Evolutionary conservation across 2,888 invertebrate genomes (phyloP).

Genomic region (Scotopteryx bipunctaria): DNA sequence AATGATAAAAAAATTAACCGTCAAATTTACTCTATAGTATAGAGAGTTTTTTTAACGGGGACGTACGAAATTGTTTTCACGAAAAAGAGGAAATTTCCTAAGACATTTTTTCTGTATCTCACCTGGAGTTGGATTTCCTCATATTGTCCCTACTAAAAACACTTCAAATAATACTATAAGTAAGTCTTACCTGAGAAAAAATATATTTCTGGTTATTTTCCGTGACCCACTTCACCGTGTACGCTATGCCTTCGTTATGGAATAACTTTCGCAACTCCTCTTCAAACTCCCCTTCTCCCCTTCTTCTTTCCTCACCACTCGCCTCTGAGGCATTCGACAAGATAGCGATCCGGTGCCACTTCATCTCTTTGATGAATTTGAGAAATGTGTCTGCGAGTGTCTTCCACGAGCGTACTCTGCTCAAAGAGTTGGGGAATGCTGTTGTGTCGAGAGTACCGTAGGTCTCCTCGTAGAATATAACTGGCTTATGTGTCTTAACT

Average conservation of each 20-base stretch:
- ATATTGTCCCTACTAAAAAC: too few relatives aligned
- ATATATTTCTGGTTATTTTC: constrained; percentile 24
- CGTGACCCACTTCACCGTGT: constrained; percentile 34
- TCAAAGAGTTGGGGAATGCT: constrained; percentile 12
- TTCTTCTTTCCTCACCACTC: too few relatives aligned
- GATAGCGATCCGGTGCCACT: constrained; percentile 49
- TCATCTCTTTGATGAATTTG: constrained; percentile 34
- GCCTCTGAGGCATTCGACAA: constrained; percentile 47
- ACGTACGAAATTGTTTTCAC: too few relatives aligned
- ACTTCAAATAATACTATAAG: not conserved
- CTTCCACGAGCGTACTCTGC: not conserved
- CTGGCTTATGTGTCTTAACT: constrained; percentile 12
- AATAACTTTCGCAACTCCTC: constrained; percentile 38
- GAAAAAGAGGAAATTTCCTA: too few relatives aligned
- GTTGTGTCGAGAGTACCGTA: not conserved
- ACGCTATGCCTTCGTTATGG: constrained; percentile 27
- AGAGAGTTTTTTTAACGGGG: too few relatives aligned
- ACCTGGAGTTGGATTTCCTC: too few relatives aligned
- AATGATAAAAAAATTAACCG: constrained; percentile 22
- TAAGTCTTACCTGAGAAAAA: constrained; percentile 41
- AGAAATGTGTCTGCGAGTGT: constrained; percentile 16
- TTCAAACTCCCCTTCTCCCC: too few relatives aligned
- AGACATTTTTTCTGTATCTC: too few relatives aligned
- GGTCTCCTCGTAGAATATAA: constrained; percentile 12
- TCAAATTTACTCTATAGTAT: too few relatives aligned